phyloP scores from a whole-genome alignment of 1,140 invertebrate genomes.

The Trissolcus basalis region DNA sequence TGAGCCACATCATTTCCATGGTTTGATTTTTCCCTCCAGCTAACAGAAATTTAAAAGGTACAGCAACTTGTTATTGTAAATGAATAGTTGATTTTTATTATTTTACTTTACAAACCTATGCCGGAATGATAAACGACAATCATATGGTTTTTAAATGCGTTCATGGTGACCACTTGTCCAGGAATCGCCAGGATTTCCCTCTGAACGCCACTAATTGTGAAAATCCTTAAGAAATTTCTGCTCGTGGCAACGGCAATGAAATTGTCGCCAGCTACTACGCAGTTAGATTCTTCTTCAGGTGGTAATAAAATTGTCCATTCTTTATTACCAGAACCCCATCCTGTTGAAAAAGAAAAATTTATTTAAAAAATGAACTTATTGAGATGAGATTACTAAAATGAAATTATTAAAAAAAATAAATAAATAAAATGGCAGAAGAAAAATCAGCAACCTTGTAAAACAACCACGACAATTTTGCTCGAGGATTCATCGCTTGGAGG shows the following conservation, averaged over 20 bases:
- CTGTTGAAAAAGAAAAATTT: constrained; percentile 38
- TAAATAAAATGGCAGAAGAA: neutral
- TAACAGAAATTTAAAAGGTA: constrained; percentile 7
- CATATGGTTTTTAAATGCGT: constrained; percentile 82
- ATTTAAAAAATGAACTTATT: no score
- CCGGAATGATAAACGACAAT: constrained; percentile 87
- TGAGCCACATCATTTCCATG: constrained; percentile 52
- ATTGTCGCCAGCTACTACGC: constrained; percentile 83
- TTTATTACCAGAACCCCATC: constrained; percentile 85
- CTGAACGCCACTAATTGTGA: constrained; percentile 90
- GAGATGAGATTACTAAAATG: no score
- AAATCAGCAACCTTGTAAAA: constrained; percentile 66
- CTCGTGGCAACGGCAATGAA: constrained; percentile 88
- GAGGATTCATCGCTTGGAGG: constrained; percentile 76
- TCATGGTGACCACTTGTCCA: constrained; percentile 83
- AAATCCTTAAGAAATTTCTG: constrained; percentile 85
- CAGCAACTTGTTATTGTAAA: no score
- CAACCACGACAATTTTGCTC: constrained; percentile 75
- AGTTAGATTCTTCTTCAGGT: constrained; percentile 84
- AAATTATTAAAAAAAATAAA: no score
- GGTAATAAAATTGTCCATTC: constrained; percentile 90
- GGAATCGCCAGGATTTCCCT: constrained; percentile 84
- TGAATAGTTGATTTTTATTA: constrained; percentile 1
- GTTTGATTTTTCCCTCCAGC: constrained; percentile 39
- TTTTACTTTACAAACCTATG: constrained; percentile 69